Evolutionary conservation across 2,888 invertebrate species (phyloP).

Genomic region (Zonitis immaculata): DNA sequence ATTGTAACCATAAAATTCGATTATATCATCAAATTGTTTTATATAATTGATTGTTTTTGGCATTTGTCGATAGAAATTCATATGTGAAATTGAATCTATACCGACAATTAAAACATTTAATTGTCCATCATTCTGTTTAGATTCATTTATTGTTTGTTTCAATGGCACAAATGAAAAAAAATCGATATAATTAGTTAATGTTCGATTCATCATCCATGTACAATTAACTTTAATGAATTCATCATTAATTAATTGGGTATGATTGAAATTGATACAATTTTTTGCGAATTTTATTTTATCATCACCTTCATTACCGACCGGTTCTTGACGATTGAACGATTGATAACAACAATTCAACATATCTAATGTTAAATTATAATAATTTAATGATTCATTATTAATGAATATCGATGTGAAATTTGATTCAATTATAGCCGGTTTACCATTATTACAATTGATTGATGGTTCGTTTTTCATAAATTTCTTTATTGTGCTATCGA

Average conservation of each 20-base stretch:
- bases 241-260: conserved; percentile 48
- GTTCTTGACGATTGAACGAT: conserved; percentile 54
- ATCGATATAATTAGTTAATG: conserved; percentile 67
- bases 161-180: conserved; percentile 62
- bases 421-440: conserved; percentile 54
- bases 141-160: conserved; percentile 28
- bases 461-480: conserved; percentile 52
- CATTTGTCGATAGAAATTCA: conserved; percentile 82
- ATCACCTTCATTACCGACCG: conserved; percentile 51
- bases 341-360: conserved; percentile 60
- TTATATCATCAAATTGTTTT: conserved; percentile 54
- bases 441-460: conserved; percentile 52
- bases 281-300: conserved; percentile 50
- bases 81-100: conserved; percentile 78
- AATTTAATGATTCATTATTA: conserved; percentile 47
- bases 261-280: conserved; percentile 52
- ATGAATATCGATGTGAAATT: conserved; percentile 59
- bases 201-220: conserved; percentile 45
- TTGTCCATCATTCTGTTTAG: conserved; percentile 3
- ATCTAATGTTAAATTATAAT: conserved; percentile 51
- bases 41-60: conserved; percentile 63
- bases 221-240: conserved; percentile 71
- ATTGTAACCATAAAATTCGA: conserved; percentile 83
- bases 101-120: conserved; percentile 76
- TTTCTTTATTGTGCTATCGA: conserved; percentile 54